These are phyloP conservation scores for Nasonia vitripennis DNA, from an alignment of 1,140 invertebrate species.

Conservation along the genomic window DNA sequence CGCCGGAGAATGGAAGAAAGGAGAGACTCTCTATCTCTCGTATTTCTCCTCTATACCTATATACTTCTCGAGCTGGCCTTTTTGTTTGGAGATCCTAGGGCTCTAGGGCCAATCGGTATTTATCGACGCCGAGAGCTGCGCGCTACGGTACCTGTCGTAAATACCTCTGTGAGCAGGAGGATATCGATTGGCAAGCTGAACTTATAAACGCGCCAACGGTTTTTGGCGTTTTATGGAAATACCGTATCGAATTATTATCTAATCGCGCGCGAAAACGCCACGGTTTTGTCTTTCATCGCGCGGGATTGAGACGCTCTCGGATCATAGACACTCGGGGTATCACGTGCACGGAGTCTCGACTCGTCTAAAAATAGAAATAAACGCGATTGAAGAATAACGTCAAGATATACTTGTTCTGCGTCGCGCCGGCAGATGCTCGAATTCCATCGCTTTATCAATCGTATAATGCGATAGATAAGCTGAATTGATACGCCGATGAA, in stretches of 20 bases:
- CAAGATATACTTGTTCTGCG: background rate
- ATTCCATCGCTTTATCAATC: too few species aligned
- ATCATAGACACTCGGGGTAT: too few species aligned
- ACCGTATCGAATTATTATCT: background rate
- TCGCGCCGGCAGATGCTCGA: background rate
- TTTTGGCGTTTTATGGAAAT: background rate
- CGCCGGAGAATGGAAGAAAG: background rate
- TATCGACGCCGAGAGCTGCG: conserved; percentile 3
- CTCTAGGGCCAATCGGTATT: conserved; percentile 24
- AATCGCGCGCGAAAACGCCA: background rate
- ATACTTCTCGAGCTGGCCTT: background rate
- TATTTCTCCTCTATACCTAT: background rate
- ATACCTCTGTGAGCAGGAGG: conserved; percentile 1
- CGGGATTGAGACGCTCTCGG: too few species aligned
- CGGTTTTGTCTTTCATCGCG: too few species aligned
- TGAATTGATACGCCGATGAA: too few species aligned
- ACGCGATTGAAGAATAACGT: background rate
- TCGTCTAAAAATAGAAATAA: background rate
- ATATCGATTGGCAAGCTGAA: background rate
- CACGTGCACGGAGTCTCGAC: too few species aligned
- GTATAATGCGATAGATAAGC: too few species aligned
- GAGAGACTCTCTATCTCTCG: background rate
- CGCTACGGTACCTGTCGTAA: conserved; percentile 8
- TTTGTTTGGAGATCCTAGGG: background rate
- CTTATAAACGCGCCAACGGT: background rate